A percentile compares a stretch with the other conserved stretches of the same genome.
Conservation (phyloP, 2,888 invertebrate species). For the Seira ritae region DNA sequence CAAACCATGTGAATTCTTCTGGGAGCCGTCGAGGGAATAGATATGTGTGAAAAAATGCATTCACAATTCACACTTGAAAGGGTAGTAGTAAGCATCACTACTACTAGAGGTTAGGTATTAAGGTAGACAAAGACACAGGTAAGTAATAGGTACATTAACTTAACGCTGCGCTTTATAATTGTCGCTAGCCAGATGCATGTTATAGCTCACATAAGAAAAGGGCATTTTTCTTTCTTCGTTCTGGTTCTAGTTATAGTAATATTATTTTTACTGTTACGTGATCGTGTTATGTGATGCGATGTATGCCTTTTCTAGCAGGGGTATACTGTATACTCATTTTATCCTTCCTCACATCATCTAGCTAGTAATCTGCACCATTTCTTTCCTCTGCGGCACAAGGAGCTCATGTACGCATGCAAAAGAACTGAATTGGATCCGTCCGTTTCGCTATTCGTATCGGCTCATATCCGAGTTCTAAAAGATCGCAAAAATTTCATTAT, state of each 20-base stretch:
- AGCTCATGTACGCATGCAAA: slow-evolving; percentile 16
- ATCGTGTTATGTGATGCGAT: not conserved
- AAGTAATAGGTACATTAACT: too few relatives aligned
- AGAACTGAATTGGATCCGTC: slow-evolving; percentile 6
- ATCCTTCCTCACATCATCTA: not conserved
- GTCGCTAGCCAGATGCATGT: too few relatives aligned
- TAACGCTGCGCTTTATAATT: too few relatives aligned
- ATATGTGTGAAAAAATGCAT: too few relatives aligned
- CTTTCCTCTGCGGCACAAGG: slow-evolving; percentile 5
- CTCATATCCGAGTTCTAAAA: not conserved
- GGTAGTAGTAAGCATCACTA: too few relatives aligned
- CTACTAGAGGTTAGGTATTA: too few relatives aligned
- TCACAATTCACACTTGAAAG: too few relatives aligned
- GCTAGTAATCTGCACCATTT: not conserved
- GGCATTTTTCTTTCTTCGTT: not conserved
- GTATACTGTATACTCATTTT: not conserved
- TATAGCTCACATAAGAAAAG: too few relatives aligned
- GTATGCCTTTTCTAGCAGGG: not conserved
- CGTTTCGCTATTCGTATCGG: not conserved
- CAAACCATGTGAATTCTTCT: too few relatives aligned
- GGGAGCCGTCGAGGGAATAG: too few relatives aligned
- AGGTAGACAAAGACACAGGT: too few relatives aligned
- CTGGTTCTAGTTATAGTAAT: too few relatives aligned
- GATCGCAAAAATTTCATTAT: slow-evolving; percentile 2
- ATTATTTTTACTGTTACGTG: slow-evolving; percentile 9